Base-by-base conservation (phyloP, 2,888 invertebrate genomes). In the Allygus modestus region DNA sequence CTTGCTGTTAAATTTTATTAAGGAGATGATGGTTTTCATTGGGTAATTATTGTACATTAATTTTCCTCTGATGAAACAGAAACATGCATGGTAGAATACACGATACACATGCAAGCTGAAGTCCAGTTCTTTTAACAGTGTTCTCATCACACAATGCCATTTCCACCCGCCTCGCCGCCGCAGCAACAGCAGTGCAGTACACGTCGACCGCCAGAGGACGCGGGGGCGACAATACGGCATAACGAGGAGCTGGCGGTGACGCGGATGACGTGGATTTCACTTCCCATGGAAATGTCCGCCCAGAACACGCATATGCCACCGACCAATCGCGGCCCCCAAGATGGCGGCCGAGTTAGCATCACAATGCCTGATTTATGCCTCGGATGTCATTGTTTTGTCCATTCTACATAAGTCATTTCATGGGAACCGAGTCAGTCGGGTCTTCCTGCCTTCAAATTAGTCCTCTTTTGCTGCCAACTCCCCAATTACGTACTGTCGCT, bases 331-430 rank as follows among this genome's bases (percentile, higher is more conserved):
- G 20, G 71, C 41, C 41, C 26, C 51, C 77, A 77, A 77, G 77
- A 77, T 77, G 77, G 77, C 77, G 46, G 46, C 33, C 77, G 20
- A 12, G 15, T 77, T 77, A 26, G 26, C 77, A 77, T 77, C 51
- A 77, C 77, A 77, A 77, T 77, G 51, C 77, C 46, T 43, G 77
- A 73, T 73, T 73, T 73, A 73, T 73, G 41, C 73, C 41, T 43
- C 41, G 77, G 77, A 26, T 46, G 77, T 77, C 77, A 77, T 77
- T 77, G 77, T 77, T 77, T 77, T 77, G 77, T 77, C 73, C 77
- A 77, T 51, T 77, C 51, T 51, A 77, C 77, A 77, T 77, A 77
- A 77, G 77, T 77, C 46, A 77, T 46, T 77, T 77, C 77, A 77
- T 77, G 77, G 77, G 77, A 77, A 77, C 77, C 77, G 77, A 43